Evolutionary conservation across 2,888 invertebrate genomes (phyloP), one percentile per base, ranked within the genome.

Genomic region (Drosophila birchii): DNA sequence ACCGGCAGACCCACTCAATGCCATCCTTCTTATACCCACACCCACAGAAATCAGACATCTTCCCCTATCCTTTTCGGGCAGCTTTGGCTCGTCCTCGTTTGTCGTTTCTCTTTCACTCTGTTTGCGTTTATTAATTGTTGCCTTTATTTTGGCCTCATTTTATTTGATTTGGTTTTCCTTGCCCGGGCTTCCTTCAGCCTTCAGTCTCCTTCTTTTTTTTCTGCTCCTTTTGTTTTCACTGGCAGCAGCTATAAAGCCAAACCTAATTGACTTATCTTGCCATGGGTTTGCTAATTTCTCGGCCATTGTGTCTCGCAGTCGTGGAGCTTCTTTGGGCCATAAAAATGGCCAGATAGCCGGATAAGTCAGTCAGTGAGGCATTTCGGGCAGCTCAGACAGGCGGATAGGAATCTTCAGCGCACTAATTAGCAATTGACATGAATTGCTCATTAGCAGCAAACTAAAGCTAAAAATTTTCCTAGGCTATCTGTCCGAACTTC

Each of bases 361-460:
- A 80, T 84, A 81, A 73, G 78, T 75, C 67, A 76, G 72, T 63
- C 72, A 56, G 49, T 68, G 68, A 69, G 63, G 51, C 71, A 64
- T 64, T 64, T 64, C 62, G 36, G 64, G 64, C 63, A 53, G 64
- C 64, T 66, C 64, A 53, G 72, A 68, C 70, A 61, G 81, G 62
- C 79, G 73, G 70, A 74, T 78, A 77, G 70, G 75, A 79, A 80
- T 84, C 78, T 83, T 58, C 75, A 78, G 78, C 86, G 76, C 81
- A 86, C 89, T 89, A 89, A 90, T 89, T 89, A 89, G 89, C 89
- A 89, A 89, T 89, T 89, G 87, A 90, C 89, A 89, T 89, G 89
- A 90, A 89, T 90, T 88, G 89, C 88, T 89, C 89, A 89, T 89
- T 89, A 89, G 88, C 87, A 77, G 75, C 75, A 75, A 75, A 75